Evolutionary conservation across 1,140 invertebrate species (phyloP), one percentile per base, ranked within the genome.

Genomic region (Rhagoletis pomonella): DNA sequence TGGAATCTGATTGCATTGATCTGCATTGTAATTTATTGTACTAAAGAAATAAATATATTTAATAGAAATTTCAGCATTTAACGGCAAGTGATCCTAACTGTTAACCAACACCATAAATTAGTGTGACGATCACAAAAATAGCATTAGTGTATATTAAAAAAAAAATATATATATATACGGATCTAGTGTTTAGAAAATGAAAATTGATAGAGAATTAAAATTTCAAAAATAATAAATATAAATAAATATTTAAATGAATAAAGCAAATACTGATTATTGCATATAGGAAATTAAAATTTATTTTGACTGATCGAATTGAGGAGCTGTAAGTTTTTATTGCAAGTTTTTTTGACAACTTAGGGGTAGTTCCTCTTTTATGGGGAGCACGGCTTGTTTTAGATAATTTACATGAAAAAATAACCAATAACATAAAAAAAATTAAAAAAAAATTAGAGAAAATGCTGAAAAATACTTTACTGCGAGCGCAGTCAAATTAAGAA

Each of bases 61-160:
- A 44, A 69, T 73, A 73, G 42, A 73, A 47, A 73, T 73, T 44
- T 73, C 67, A 47, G 67, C 67, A 73, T 73, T 73, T 73, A 73
- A 42, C 44, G 39, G 42, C 3, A 73, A 55, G 50, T 55, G 50
- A 55, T 55, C 10, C 50, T 44, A 73, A 39, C 17, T 73, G 39
- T 44, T 29, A 69, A 69, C 19, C 67, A 69, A 69, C 39, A 69
- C 12, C 67, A 42, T 44, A 44, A 73, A 17, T 73, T 47, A 73
- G 29, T 17, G 10, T 73, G 67, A n/a, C 67, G 39, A 47, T 4
- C 67, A 73, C 67, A 44, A 47, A 47, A 47, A 39, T 42, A 42
- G 64, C 64, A 39, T 67, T 67, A 19, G 10, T 29, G 50, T 5
- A 55, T 55, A 55, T 55, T 55, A 10, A 5, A 55, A 3, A 55